A percentile compares a stretch with the other conserved stretches of the same genome.
phyloP scores from a whole-genome alignment of 2,797 vertebrate genomes.

The Anabacerthia variegaticeps region DNA sequence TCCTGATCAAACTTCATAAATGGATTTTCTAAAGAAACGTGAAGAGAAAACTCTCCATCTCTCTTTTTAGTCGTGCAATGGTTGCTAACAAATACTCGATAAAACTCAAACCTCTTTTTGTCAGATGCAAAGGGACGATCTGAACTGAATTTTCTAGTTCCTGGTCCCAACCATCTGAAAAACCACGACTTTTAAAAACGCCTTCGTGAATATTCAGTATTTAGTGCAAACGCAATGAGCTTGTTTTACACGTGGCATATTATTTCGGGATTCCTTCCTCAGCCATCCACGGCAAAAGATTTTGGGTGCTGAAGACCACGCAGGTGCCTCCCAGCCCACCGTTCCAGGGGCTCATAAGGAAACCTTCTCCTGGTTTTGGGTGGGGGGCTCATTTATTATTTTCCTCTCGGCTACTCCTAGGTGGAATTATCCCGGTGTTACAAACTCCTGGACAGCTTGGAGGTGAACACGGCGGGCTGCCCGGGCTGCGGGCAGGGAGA shows the following conservation, averaged over 20 bases:
- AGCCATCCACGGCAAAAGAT: rapidly evolving
- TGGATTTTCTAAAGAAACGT: neutral
- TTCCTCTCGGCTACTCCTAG: neutral
- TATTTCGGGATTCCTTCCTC: neutral
- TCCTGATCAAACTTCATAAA: neutral
- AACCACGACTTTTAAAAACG: rapidly evolving
- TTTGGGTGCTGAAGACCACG: neutral
- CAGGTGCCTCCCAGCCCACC: neutral
- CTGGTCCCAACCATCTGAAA: neutral
- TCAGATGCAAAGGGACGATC: neutral
- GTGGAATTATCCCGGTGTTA: neutral
- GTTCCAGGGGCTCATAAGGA: neutral
- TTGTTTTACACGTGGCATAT: neutral
- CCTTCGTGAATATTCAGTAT: neutral
- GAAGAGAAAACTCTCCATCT: neutral
- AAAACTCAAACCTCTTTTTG: neutral
- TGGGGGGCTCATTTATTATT: neutral
- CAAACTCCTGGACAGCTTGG: neutral
- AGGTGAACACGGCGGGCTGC: neutral
- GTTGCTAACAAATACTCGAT: neutral
- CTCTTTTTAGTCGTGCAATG: neutral
- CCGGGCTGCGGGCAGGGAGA: neutral
- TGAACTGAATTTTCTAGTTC: neutral
- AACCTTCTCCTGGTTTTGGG: neutral
- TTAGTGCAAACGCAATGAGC: neutral